Conservation (phyloP, 2,888 invertebrate species). For the Netelia melanura region DNA sequence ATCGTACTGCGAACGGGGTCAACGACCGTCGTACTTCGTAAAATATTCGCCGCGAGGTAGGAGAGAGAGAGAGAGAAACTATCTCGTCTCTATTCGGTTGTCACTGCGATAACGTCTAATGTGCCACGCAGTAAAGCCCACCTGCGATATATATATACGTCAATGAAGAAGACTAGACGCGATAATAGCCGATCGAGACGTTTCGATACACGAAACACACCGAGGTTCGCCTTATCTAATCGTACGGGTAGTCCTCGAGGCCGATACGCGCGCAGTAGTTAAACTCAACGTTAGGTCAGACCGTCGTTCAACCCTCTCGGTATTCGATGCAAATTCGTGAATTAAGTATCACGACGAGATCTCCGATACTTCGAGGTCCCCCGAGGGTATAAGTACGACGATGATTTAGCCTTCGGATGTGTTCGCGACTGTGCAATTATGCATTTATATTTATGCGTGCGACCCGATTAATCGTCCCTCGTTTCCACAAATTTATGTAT, state of each 20-base stretch:
- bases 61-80: conserved; percentile 14
- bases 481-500: conserved; percentile 30
- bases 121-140: conserved; percentile 59
- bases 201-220: conserved; percentile 39
- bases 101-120: conserved; percentile 63
- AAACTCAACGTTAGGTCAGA: conserved; percentile 45
- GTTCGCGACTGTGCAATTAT: conserved; percentile 25
- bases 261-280: conserved; percentile 33
- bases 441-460: conserved; percentile 36
- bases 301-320: conserved; percentile 23
- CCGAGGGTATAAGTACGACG: not conserved
- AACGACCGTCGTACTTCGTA: not conserved
- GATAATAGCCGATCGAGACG: conserved; percentile 46
- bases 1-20: not conserved
- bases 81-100: conserved; percentile 61
- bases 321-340: conserved; percentile 49
- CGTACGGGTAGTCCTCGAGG: conserved; percentile 21
- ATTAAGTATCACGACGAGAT: conserved; percentile 40
- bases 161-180: conserved; percentile 5
- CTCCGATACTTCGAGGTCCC: conserved; percentile 14
- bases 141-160: conserved; percentile 26
- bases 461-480: conserved; percentile 18
- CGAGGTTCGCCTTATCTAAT: conserved; percentile 38
- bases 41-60: conserved; percentile 30
- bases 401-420: not conserved